phyloP scores from a whole-genome alignment of 2,888 invertebrate genomes.

The Phorcus lineatus region DNA sequence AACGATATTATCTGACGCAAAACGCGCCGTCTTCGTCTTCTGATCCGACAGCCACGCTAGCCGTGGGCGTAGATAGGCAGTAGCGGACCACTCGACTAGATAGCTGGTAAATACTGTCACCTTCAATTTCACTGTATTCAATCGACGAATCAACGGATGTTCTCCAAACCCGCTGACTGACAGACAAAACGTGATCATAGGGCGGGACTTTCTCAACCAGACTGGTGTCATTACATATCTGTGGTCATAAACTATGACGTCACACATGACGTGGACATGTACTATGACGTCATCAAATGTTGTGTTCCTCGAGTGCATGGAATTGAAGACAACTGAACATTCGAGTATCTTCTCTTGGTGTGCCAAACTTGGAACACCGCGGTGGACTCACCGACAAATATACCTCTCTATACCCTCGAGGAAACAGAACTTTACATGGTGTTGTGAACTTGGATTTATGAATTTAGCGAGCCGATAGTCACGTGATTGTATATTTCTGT shows the following conservation, averaged over 20 bases:
- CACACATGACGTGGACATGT: slow-evolving; percentile 17
- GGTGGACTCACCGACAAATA: neutral
- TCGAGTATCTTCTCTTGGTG: neutral
- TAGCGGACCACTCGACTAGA: neutral
- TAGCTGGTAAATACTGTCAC: neutral
- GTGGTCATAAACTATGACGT: slow-evolving; percentile 7
- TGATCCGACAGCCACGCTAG: slow-evolving; percentile 5
- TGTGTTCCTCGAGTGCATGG: neutral
- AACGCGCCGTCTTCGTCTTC: neutral
- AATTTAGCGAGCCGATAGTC: slow-evolving; percentile 20
- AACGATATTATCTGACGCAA: slow-evolving; percentile 4
- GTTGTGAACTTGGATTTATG: slow-evolving; percentile 15
- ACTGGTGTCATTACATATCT: slow-evolving; percentile 12
- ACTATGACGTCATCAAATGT: neutral
- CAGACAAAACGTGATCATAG: neutral
- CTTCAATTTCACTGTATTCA: neutral
- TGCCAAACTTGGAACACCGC: no score
- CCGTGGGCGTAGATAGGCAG: neutral
- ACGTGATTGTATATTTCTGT: slow-evolving; percentile 24
- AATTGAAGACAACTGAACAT: neutral
- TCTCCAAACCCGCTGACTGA: no score
- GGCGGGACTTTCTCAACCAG: neutral
- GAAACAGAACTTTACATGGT: slow-evolving; percentile 7
- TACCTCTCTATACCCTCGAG: neutral
- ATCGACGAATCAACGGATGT: neutral